These are phyloP conservation scores for Nicator chloris DNA, from an alignment of 2,113 vertebrate species.

Conservation along the genomic window DNA sequence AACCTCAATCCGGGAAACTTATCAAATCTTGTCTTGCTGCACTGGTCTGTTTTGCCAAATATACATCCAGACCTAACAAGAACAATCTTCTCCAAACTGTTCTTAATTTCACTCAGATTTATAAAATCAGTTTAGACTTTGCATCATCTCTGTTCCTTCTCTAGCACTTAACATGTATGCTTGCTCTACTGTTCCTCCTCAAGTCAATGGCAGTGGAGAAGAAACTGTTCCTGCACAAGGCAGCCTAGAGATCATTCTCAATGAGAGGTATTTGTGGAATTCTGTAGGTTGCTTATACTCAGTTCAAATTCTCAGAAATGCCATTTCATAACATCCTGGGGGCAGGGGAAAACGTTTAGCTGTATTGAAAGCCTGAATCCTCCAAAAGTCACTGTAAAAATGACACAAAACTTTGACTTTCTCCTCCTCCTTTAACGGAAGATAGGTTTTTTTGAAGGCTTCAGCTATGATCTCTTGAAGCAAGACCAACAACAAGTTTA, in stretches of 20 bases:
- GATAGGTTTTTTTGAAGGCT: neutral
- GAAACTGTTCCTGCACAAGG: neutral
- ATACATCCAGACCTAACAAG: conserved; percentile 2
- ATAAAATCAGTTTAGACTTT: neutral
- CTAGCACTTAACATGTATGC: neutral
- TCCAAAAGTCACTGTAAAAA: neutral
- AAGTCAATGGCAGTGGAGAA: neutral
- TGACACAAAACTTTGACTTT: neutral
- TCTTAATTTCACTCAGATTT: conserved; percentile 20
- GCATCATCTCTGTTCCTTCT: neutral
- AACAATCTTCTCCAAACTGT: conserved; percentile 9
- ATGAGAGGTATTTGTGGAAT: conserved; percentile 38
- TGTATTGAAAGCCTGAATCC: neutral
- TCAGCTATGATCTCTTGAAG: neutral
- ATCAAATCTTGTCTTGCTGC: neutral
- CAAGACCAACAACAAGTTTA: neutral
- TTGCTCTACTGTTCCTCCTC: neutral
- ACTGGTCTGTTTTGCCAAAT: neutral
- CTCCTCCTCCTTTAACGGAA: neutral
- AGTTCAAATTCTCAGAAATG: conserved; percentile 21
- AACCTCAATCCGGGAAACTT: neutral
- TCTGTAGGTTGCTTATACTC: conserved; percentile 50
- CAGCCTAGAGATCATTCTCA: neutral
- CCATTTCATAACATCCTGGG: neutral
- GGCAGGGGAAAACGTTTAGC: neutral